Evolutionary conservation across 1,140 invertebrate species (phyloP).

Genomic region (Heterodera schachtii): DNA sequence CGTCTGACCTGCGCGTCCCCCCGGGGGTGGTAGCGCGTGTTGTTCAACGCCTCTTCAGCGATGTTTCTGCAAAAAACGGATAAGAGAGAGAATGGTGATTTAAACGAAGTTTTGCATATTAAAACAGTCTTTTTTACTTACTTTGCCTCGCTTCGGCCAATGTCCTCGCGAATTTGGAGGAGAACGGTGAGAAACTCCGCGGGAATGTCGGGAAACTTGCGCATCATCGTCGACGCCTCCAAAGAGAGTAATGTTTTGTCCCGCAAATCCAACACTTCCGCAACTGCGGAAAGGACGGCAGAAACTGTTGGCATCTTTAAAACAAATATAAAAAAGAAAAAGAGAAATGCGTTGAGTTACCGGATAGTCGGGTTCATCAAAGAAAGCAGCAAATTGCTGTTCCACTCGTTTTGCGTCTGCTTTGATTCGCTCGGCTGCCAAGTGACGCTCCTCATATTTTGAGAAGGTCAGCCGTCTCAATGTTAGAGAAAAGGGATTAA

Average conservation of each 20-base stretch:
- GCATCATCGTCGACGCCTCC: conserved; percentile 45
- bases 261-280: conserved; percentile 49
- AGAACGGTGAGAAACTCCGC: conserved; percentile 41
- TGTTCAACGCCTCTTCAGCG: conserved; percentile 49
- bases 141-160: conserved; percentile 33
- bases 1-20: conserved; percentile 49
- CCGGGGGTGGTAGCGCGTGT: conserved; percentile 46
- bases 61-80: conserved; percentile 33
- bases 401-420: conserved; percentile 46
- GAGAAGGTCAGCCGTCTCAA: conserved; percentile 46
- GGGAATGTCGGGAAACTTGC: conserved; percentile 53
- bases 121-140: not conserved
- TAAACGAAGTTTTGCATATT: not conserved
- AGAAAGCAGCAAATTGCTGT: conserved; percentile 40
- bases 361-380: conserved; percentile 40
- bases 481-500: not conserved
- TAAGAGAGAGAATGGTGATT: not conserved
- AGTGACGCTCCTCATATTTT: conserved; percentile 49
- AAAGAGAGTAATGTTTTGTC: conserved; percentile 48
- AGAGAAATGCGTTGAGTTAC: conserved; percentile 1
- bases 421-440: conserved; percentile 45
- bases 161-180: conserved; percentile 39
- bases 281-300: conserved; percentile 44
- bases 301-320: conserved; percentile 43
- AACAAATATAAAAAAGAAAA: conserved; percentile 11